Percentiles rank a stretch among this genome's conserved stretches.
Conservation (phyloP, 1,140 invertebrate genomes). For the Macrocentrus cingulum region DNA sequence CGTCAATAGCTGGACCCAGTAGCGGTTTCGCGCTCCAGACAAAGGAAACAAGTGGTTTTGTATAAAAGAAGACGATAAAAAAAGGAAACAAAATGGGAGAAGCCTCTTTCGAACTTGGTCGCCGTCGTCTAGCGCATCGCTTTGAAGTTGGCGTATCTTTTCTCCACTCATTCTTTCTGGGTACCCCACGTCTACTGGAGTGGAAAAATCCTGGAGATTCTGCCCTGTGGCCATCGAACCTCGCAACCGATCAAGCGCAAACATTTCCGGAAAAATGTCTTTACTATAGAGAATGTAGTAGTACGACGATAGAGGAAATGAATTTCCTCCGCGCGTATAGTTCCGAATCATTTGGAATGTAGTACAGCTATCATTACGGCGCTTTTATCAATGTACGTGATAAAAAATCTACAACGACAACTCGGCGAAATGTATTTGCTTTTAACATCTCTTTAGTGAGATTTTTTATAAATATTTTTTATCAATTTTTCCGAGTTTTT, state of each 20-base stretch:
- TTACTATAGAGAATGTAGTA: no score
- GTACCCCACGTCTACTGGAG: constrained; percentile 9
- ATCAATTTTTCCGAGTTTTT: no score
- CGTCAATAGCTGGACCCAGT: constrained; percentile 23
- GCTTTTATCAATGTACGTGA: no score
- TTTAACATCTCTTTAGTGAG: no score
- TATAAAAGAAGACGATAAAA: constrained; percentile 2
- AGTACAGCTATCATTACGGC: neutral
- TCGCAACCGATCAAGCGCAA: constrained; percentile 16
- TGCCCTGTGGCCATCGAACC: constrained; percentile 13
- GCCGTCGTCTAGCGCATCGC: constrained; percentile 5
- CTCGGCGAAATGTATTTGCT: no score
- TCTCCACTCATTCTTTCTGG: neutral
- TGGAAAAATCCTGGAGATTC: constrained; percentile 11
- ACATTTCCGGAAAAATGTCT: constrained; percentile 17
- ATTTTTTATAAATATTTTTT: no score
- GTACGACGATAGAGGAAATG: constrained; percentile 4
- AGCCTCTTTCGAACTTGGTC: constrained; percentile 5
- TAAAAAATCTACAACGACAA: no score
- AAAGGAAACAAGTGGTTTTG: constrained; percentile 15
- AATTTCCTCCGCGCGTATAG: constrained; percentile 18
- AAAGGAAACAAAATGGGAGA: constrained; percentile 4
- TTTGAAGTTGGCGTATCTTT: constrained; percentile 6
- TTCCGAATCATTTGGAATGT: constrained; percentile 11
- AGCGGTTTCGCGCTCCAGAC: constrained; percentile 16